Conservation (phyloP, 2,113 vertebrate genomes). For the Bos indicus region DNA sequence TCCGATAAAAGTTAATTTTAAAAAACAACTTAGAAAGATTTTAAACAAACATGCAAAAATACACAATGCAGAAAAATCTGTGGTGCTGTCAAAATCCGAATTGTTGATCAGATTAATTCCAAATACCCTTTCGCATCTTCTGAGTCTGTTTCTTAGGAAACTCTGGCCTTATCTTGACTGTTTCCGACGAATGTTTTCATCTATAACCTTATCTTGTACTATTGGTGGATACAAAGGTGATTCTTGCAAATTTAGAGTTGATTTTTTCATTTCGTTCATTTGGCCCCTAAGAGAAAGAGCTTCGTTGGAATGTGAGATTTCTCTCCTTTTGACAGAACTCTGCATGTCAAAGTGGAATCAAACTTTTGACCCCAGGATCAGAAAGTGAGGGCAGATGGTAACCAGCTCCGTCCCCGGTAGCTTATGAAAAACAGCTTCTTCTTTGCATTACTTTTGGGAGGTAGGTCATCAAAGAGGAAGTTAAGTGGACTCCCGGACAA, state of each 20-base stretch:
- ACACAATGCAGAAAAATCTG: not conserved
- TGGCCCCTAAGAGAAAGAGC: not conserved
- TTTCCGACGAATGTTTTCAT: not conserved
- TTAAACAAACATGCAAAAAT: not conserved
- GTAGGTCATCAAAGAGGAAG: conserved; percentile 58
- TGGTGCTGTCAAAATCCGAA: not conserved
- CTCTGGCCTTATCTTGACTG: not conserved
- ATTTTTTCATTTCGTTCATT: not conserved
- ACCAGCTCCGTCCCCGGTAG: not conserved
- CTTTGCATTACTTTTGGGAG: not conserved
- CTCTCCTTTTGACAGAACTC: not conserved
- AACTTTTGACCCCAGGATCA: conserved; percentile 55
- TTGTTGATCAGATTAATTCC: not conserved
- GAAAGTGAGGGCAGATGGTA: not conserved
- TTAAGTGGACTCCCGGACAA: conserved; percentile 48
- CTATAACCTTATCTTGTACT: not conserved
- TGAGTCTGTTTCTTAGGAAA: not conserved
- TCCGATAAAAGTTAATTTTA: not conserved
- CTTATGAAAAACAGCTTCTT: conserved; percentile 49
- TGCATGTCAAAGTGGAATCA: not conserved
- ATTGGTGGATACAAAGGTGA: not conserved
- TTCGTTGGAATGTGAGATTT: not conserved
- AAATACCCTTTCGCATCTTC: not conserved
- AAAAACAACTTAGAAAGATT: not conserved
- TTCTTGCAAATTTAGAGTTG: not conserved